Evolutionary conservation across 2,888 invertebrate species (phyloP).

Genomic region (Ennomos quercinarius): DNA sequence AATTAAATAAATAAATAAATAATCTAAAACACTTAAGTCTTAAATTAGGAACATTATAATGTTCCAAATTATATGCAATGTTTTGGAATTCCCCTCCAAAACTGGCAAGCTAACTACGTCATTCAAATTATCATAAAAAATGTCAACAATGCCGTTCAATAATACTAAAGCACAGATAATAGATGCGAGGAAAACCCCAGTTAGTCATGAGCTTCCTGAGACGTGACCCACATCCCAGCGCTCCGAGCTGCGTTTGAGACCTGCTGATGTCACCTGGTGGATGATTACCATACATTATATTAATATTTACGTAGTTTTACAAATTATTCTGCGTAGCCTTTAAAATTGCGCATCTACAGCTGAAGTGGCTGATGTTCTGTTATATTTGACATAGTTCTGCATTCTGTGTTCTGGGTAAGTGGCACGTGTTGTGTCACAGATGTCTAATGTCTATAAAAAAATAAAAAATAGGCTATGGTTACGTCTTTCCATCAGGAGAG

Average conservation of each 20-base stretch:
- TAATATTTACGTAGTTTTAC: slow-evolving; percentile 1
- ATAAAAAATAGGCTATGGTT: no score
- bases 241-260: slow-evolving; percentile 4
- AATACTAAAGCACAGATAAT: slow-evolving; percentile 17
- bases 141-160: slow-evolving; percentile 19
- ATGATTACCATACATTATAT: slow-evolving; percentile 16
- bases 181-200: slow-evolving; percentile 56
- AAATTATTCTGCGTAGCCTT: slow-evolving; percentile 1
- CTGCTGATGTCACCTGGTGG: slow-evolving; percentile 8
- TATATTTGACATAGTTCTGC: no score
- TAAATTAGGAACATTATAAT: no score
- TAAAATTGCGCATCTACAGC: background rate
- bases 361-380: no score
- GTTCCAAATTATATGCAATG: no score
- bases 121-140: slow-evolving; percentile 19
- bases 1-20: no score
- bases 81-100: no score
- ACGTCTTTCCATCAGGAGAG: no score
- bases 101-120: background rate
- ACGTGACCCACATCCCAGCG: slow-evolving; percentile 55
- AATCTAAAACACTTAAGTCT: no score
- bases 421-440: no score
- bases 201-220: slow-evolving; percentile 56
- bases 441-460: no score
- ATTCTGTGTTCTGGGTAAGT: no score